Percentiles rank a stretch among this genome's conserved stretches.
Evolutionary conservation across 2,888 invertebrate genomes (phyloP).

Genomic region (Maniola hyperantus): DNA sequence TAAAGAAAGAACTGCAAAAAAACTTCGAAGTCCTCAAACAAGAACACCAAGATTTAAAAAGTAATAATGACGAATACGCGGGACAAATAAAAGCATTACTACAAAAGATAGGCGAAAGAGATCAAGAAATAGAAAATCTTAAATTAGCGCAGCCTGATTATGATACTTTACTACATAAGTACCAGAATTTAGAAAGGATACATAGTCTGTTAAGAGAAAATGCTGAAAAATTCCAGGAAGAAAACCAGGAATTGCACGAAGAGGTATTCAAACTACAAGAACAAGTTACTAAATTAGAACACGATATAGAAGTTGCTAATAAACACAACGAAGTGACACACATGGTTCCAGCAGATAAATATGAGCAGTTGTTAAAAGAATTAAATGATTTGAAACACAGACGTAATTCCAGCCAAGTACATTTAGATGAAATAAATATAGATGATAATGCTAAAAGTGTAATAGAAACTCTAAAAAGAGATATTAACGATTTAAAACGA

Average conservation of each 20-base stretch:
- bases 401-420: slow-evolving; percentile 57
- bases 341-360: slow-evolving; percentile 63
- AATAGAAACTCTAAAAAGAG: slow-evolving; percentile 75
- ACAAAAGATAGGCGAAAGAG: slow-evolving; percentile 70
- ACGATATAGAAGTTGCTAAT: slow-evolving; percentile 65
- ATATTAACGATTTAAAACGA: slow-evolving; percentile 70
- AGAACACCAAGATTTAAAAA: slow-evolving; percentile 74
- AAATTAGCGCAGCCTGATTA: slow-evolving; percentile 58
- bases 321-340: slow-evolving; percentile 58
- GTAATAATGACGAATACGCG: slow-evolving; percentile 70
- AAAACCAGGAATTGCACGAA: slow-evolving; percentile 79
- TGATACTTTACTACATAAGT: slow-evolving; percentile 72
- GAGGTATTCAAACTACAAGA: slow-evolving; percentile 77
- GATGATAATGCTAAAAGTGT: slow-evolving; percentile 79
- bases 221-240: slow-evolving; percentile 78
- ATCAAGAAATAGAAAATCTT: slow-evolving; percentile 62
- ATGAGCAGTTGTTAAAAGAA: slow-evolving; percentile 65
- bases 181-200: slow-evolving; percentile 74
- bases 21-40: slow-evolving; percentile 77
- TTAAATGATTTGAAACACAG: slow-evolving; percentile 62
- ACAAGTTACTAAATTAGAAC: slow-evolving; percentile 72
- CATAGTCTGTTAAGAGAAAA: slow-evolving; percentile 71
- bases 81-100: slow-evolving; percentile 69
- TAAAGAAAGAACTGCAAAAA: slow-evolving; percentile 80
- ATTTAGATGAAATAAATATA: slow-evolving; percentile 73